Conservation (phyloP, 2,113 vertebrate species). For the Bothrops jararaca region DNA sequence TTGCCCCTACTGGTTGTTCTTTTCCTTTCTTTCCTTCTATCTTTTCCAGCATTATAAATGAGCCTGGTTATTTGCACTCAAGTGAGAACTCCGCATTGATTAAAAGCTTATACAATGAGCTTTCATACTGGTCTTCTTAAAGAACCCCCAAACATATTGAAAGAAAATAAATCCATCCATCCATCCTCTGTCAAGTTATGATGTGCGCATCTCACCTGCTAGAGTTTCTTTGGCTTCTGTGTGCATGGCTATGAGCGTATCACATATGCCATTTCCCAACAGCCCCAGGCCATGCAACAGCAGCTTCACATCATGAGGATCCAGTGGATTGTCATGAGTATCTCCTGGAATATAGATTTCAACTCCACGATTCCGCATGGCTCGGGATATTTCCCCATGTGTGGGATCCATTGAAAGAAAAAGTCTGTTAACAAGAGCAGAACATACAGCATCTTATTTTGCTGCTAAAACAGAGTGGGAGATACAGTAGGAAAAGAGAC, state of each 20-base stretch:
- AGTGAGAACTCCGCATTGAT: background rate
- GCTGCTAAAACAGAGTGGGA: background rate
- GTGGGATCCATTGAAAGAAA: conserved; percentile 96
- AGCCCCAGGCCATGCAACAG: conserved; percentile 85
- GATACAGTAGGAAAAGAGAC: background rate
- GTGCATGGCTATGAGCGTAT: conserved; percentile 83
- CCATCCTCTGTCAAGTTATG: background rate
- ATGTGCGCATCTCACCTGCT: conserved; percentile 73
- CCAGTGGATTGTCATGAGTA: conserved; percentile 71
- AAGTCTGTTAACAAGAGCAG: conserved; percentile 70
- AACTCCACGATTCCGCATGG: conserved; percentile 95
- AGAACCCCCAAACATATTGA: background rate
- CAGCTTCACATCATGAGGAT: conserved; percentile 83
- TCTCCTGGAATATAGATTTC: conserved; percentile 90
- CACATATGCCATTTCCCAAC: conserved; percentile 82
- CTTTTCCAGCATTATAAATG: background rate
- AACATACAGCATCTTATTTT: background rate
- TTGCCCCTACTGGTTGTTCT: background rate
- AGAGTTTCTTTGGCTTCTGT: conserved; percentile 75
- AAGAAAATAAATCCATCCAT: background rate
- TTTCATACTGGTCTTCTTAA: background rate
- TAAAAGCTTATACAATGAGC: background rate
- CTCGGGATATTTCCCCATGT: conserved; percentile 94
- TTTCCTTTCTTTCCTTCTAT: background rate
- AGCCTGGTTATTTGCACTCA: background rate